A percentile compares a stretch with the other conserved stretches of the same genome.
These are phyloP conservation scores for Ophiothrix spiculata DNA, from an alignment of 35 echinoderm and acorn worm genomes.

Conservation along the genomic window DNA sequence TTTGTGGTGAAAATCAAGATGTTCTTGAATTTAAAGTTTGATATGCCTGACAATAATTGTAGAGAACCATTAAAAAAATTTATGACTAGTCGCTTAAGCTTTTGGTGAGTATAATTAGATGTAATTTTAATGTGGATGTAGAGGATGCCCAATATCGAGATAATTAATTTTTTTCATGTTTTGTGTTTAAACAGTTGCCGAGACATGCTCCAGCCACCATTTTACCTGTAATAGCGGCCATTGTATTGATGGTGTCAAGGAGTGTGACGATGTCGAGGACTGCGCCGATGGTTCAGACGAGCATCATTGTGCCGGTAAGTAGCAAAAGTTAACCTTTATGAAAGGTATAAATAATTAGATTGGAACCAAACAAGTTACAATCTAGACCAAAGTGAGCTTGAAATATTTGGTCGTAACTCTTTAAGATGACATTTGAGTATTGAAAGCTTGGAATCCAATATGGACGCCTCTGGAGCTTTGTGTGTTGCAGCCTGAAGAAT, in stretches of 20 bases:
- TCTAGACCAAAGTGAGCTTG: too few relatives aligned
- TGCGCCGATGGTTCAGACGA: constrained; percentile 67
- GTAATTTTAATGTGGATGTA: not conserved
- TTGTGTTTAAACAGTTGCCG: not conserved
- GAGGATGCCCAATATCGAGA: not conserved
- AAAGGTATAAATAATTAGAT: too few relatives aligned
- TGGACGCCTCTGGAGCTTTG: too few relatives aligned
- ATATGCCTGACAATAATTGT: not conserved
- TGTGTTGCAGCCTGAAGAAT: too few relatives aligned
- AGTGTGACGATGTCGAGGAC: constrained; percentile 35
- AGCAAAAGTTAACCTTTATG: too few relatives aligned
- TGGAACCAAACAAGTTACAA: too few relatives aligned
- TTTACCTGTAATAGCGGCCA: constrained; percentile 39
- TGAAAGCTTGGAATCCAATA: too few relatives aligned
- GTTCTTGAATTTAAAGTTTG: not conserved
- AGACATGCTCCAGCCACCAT: constrained; percentile 19
- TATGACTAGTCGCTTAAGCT: not conserved
- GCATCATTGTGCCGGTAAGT: constrained; percentile 31
- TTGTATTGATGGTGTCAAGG: constrained; percentile 27
- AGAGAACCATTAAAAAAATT: not conserved
- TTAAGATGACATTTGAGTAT: too few relatives aligned
- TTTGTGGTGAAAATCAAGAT: not conserved
- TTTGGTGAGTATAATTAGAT: not conserved
- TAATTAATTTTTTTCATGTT: not conserved
- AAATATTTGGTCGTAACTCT: too few relatives aligned